Conservation (phyloP, 2,888 invertebrate genomes). For the Silvanus unidentatus region DNA sequence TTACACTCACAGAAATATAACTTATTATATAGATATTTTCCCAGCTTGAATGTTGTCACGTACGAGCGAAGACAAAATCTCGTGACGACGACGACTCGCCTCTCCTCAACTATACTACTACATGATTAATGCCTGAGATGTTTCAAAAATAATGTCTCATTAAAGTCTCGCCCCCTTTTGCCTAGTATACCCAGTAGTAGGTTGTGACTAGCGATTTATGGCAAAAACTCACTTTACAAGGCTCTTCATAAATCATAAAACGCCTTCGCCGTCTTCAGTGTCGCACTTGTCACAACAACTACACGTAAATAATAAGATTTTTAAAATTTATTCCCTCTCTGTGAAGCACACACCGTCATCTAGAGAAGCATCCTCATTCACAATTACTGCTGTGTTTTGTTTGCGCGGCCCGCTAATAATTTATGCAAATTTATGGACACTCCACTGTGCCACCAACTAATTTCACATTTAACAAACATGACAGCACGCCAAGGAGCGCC, state of each 20-base stretch:
- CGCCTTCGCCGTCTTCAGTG: constrained; percentile 17
- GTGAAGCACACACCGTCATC: constrained; percentile 1
- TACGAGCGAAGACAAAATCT: constrained; percentile 19
- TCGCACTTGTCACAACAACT: constrained; percentile 34
- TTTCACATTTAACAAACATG: background rate
- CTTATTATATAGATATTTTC: background rate
- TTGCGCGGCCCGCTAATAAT: constrained; percentile 22
- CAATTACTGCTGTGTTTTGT: too few species aligned
- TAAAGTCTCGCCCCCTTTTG: constrained; percentile 39
- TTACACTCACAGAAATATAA: too few species aligned
- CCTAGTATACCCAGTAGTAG: too few species aligned
- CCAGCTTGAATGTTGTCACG: constrained; percentile 19
- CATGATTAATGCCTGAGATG: constrained; percentile 39
- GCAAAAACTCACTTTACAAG: constrained; percentile 35
- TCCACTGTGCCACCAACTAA: constrained; percentile 12
- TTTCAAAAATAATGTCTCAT: constrained; percentile 44
- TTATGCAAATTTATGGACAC: constrained; percentile 29
- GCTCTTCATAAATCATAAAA: constrained; percentile 36
- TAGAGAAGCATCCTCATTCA: too few species aligned
- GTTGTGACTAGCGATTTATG: constrained; percentile 38
- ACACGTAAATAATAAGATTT: constrained; percentile 37
- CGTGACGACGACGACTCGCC: constrained; percentile 19
- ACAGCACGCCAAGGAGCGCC: background rate
- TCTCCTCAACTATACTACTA: constrained; percentile 25
- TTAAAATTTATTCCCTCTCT: constrained; percentile 23